These are phyloP conservation scores for Isurus oxyrinchus DNA, from an alignment of 2,113 vertebrate genomes.

Conservation along the genomic window DNA sequence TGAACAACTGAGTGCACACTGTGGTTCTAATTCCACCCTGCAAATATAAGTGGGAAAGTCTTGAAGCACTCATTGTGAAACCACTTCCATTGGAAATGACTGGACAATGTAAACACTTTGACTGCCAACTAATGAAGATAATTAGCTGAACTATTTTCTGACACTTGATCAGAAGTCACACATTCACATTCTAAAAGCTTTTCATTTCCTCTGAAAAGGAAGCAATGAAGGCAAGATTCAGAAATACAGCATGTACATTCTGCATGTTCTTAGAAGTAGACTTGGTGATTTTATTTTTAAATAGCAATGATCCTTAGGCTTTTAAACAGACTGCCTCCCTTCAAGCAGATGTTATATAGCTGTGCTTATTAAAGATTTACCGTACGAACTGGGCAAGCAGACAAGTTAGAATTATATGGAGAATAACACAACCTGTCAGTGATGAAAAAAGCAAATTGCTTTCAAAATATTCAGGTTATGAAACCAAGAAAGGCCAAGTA, in stretches of 20 bases:
- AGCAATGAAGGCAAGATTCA: background rate
- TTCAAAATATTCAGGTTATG: background rate
- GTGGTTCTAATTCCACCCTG: background rate
- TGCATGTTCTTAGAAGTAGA: no score
- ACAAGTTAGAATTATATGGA: background rate
- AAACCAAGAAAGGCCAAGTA: background rate
- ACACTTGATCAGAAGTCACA: background rate
- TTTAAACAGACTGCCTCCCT: background rate
- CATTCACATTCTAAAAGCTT: background rate
- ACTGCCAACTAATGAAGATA: background rate
- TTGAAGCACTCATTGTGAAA: background rate
- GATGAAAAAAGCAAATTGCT: background rate
- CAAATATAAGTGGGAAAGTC: background rate
- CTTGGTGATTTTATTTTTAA: background rate
- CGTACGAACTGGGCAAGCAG: background rate
- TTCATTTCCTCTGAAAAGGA: background rate
- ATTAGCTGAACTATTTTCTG: background rate
- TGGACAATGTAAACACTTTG: background rate
- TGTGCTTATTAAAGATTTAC: background rate
- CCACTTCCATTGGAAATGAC: background rate
- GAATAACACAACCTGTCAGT: background rate
- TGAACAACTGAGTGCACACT: background rate
- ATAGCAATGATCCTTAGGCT: background rate
- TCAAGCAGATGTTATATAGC: conserved; percentile 25
- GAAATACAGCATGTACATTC: background rate